Evolutionary conservation across 1,140 invertebrate species (phyloP).

Genomic region (Drosophila hydei): DNA sequence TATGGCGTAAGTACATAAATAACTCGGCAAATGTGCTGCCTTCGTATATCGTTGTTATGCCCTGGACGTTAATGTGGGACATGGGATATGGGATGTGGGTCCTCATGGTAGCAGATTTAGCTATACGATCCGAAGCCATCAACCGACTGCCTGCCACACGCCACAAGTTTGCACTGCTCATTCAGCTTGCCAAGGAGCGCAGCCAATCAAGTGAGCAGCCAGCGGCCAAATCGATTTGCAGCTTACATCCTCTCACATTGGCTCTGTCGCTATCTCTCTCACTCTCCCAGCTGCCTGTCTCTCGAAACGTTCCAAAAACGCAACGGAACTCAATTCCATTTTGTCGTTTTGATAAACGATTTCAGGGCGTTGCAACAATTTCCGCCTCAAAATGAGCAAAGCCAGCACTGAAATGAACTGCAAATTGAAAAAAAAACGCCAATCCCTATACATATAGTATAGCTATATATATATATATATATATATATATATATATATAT

Average conservation of each 20-base stretch:
- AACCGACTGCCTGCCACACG: constrained; percentile 21
- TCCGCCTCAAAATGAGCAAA: constrained; percentile 75
- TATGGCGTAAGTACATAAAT: constrained; percentile 78
- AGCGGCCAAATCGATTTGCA: constrained; percentile 81
- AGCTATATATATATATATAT: constrained; percentile 1
- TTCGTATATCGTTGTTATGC: background rate
- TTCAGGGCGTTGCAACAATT: constrained; percentile 82
- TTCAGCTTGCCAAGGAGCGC: constrained; percentile 28
- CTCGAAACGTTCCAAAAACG: constrained; percentile 38
- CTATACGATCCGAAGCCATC: no score
- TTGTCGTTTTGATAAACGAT: constrained; percentile 83
- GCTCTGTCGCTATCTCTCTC: background rate
- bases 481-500: constrained; percentile 27
- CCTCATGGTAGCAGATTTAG: no score
- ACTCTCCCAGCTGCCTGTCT: background rate
- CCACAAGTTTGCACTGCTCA: constrained; percentile 12
- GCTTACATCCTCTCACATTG: constrained; percentile 46
- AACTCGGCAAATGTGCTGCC: constrained; percentile 56
- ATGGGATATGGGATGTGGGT: background rate
- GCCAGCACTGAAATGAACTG: constrained; percentile 52
- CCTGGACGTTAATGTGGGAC: background rate
- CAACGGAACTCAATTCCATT: constrained; percentile 81
- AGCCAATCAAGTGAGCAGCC: constrained; percentile 60
- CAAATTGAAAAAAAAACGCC: constrained; percentile 74
- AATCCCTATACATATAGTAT: background rate